Evolutionary conservation across 2,113 vertebrate genomes (phyloP).

Genomic region (Ciconia stormi): DNA sequence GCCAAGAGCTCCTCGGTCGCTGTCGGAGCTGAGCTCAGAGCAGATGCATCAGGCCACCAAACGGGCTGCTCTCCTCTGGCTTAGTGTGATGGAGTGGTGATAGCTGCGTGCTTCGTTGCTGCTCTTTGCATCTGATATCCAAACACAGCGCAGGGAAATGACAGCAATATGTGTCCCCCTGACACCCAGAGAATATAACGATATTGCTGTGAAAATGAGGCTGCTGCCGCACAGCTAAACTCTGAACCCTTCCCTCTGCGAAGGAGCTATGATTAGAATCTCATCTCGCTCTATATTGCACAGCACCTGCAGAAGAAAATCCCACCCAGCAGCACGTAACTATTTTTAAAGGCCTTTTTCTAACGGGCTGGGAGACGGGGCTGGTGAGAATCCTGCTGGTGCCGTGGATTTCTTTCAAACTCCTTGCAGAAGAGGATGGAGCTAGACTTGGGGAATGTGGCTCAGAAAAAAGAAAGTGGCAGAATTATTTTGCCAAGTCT

Average conservation of each 20-base stretch:
- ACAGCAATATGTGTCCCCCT: slow-evolving; percentile 43
- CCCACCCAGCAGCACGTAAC: slow-evolving; percentile 25
- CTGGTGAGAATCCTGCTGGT: slow-evolving; percentile 10
- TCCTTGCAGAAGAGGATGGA: background rate
- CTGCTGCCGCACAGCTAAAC: background rate
- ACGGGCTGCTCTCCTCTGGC: background rate
- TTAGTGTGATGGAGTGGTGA: background rate
- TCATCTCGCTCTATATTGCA: background rate
- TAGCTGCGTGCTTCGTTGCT: background rate
- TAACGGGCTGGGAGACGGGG: background rate
- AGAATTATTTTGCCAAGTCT: slow-evolving; percentile 10
- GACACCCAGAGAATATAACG: slow-evolving; percentile 11
- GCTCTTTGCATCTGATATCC: background rate
- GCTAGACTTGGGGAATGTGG: background rate
- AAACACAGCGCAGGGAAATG: background rate
- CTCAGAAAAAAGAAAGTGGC: background rate
- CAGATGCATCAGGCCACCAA: background rate
- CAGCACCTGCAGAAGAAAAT: slow-evolving; percentile 51
- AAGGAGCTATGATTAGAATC: slow-evolving; percentile 63
- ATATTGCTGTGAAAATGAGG: slow-evolving; percentile 57
- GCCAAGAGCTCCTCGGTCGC: accelerated
- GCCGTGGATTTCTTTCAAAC: background rate
- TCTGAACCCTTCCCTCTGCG: slow-evolving; percentile 39
- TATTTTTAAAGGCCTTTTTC: slow-evolving; percentile 49
- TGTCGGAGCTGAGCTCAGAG: background rate